Conservation (phyloP, 2,888 invertebrate species). For the Junonia oenone region DNA sequence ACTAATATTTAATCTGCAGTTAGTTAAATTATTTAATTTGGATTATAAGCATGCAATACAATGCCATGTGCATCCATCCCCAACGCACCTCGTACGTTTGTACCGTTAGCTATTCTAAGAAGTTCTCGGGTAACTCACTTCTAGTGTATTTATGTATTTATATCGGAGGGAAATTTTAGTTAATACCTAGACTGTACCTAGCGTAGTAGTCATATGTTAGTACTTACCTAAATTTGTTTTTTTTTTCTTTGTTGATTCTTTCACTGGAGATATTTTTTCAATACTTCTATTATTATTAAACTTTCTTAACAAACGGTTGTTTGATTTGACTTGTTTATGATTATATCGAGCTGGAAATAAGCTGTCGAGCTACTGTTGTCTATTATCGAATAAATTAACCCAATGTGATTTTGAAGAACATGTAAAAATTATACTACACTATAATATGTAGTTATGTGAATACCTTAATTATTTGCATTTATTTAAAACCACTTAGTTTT, state of each 20-base stretch:
- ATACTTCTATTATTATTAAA: constrained; percentile 76
- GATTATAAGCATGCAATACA: no score
- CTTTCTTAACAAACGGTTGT: constrained; percentile 69
- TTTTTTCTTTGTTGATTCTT: constrained; percentile 67
- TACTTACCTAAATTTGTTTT: constrained; percentile 78
- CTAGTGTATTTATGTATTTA: constrained; percentile 72
- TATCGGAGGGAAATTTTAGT: constrained; percentile 66
- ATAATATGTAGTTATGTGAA: constrained; percentile 1
- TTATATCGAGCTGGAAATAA: not conserved
- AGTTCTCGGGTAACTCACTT: constrained; percentile 65
- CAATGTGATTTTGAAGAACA: not conserved
- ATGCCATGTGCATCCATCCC: constrained; percentile 37
- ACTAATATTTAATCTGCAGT: no score
- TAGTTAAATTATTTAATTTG: no score
- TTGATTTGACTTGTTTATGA: constrained; percentile 20
- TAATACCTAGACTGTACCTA: constrained; percentile 75
- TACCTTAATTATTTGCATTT: constrained; percentile 1
- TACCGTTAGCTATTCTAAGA: constrained; percentile 59
- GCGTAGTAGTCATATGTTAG: constrained; percentile 75
- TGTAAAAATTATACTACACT: not conserved
- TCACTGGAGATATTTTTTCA: constrained; percentile 79
- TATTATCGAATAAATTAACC: not conserved
- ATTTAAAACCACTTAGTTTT: constrained; percentile 1
- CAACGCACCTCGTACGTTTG: constrained; percentile 52
- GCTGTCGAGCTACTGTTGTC: not conserved